phyloP scores from a whole-genome alignment of 2,888 invertebrate species.

The Polyommatus iphigenia region DNA sequence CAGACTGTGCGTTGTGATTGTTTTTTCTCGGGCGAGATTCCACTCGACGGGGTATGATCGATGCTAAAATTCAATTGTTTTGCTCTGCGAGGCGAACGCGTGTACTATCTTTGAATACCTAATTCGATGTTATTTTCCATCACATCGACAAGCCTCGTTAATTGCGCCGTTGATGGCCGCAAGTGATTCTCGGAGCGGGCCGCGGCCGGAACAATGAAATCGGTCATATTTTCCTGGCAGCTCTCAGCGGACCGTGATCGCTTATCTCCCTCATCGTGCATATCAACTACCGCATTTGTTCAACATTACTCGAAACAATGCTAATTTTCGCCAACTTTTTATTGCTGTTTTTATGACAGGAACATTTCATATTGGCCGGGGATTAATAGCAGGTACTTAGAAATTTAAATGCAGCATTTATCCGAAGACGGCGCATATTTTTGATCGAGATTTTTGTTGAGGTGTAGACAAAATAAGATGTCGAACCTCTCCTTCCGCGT shows the following conservation, averaged over 20 bases:
- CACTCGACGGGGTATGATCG: constrained; percentile 42
- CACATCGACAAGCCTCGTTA: constrained; percentile 78
- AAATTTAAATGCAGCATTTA: constrained; percentile 9
- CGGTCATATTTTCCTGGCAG: constrained; percentile 77
- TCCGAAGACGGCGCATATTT: neutral
- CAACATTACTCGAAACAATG: constrained; percentile 67
- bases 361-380: neutral
- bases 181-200: constrained; percentile 76
- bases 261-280: constrained; percentile 73
- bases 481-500: neutral
- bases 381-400: neutral
- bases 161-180: constrained; percentile 75
- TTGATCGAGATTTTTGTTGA: neutral
- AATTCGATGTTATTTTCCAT: constrained; percentile 75
- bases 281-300: constrained; percentile 70
- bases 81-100: constrained; percentile 53
- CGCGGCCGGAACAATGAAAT: constrained; percentile 76
- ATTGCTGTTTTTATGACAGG: constrained; percentile 54
- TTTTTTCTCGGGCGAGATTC: constrained; percentile 35
- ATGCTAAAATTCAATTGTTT: constrained; percentile 65
- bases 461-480: constrained; percentile 7
- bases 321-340: constrained; percentile 65
- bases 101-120: constrained; percentile 70
- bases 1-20: constrained; percentile 36
- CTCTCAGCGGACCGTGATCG: constrained; percentile 71